Conservation (phyloP, 1,140 invertebrate species). For the Tyrophagus putrescentiae region DNA sequence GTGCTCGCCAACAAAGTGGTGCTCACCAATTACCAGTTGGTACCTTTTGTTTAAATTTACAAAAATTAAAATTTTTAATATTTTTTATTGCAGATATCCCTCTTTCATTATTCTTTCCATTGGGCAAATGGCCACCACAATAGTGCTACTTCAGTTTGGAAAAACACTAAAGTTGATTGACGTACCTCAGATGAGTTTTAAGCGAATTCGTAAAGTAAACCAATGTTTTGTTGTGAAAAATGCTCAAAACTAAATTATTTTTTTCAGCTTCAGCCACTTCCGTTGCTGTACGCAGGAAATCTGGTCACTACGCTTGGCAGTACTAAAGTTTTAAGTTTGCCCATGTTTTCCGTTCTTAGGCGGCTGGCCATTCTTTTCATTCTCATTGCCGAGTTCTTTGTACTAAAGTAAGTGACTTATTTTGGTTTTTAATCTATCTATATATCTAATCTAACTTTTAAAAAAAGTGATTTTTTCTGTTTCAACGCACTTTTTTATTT, state of each 20-base stretch:
- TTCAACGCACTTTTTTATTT: no score
- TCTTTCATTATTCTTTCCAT: slow-evolving; percentile 79
- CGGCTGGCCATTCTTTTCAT: slow-evolving; percentile 96
- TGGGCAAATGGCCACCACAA: slow-evolving; percentile 74
- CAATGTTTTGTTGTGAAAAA: slow-evolving; percentile 1
- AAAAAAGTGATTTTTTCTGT: no score
- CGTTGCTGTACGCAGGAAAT: slow-evolving; percentile 83
- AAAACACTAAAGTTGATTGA: slow-evolving; percentile 55
- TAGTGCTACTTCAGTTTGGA: slow-evolving; percentile 58
- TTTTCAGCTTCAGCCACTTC: slow-evolving; percentile 72
- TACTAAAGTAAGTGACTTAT: slow-evolving; percentile 48
- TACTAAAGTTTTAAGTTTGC: slow-evolving; percentile 81
- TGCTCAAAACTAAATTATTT: no score
- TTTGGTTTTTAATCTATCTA: slow-evolving; percentile 1
- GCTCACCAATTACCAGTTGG: slow-evolving; percentile 54
- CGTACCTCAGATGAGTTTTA: slow-evolving; percentile 45
- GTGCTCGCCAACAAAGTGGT: slow-evolving; percentile 92
- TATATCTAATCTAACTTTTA: no score
- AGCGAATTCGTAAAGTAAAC: slow-evolving; percentile 33
- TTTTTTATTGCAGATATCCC: slow-evolving; percentile 70
- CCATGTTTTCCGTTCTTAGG: slow-evolving; percentile 93
- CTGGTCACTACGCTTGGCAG: slow-evolving; percentile 92
- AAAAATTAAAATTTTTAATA: no score
- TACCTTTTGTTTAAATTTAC: no score
- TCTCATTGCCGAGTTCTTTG: slow-evolving; percentile 79